Evolutionary conservation across 2,797 vertebrate genomes (phyloP), one percentile per base, ranked within the genome.

Genomic region (Oreochromis grahami): DNA sequence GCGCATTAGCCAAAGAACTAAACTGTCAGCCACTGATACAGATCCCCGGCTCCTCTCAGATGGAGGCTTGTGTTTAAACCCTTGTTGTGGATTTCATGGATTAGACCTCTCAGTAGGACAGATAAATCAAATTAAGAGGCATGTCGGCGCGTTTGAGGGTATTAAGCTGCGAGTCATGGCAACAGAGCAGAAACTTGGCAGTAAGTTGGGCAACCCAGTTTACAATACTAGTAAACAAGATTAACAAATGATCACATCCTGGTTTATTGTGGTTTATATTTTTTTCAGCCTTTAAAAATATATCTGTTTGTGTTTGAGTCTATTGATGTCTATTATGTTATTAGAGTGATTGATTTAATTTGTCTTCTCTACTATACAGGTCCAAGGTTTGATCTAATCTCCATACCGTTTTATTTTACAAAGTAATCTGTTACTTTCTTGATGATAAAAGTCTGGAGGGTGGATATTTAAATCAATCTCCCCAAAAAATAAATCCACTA

Each of bases 51-150:
- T 85, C 78, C 86, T 86, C 91, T 93, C 88, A 79, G 58, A 89
- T 77, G 77, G 83, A 88, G 80, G 70, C 82, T 90, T 72, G 82
- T 89, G 88, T 87, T 81, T 90, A 93, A 90, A 81, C 88, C 34
- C 63, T 90, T 86, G 89, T 92, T 90, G 90, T 78, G 85, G 91
- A 94, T 93, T 92, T 95, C 70, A 90, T 89, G 91, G 93, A 94
- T 95, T 89, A 94, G 51, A 77, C 34, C 45, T 88, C 89, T 93
- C 83, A 90, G 89, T 51, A 82, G 86, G 87, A 87, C 50, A 82
- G 86, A 91, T 85, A 79, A 90, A 94, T 92, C 84, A 84, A 93
- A 93, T 93, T 89, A 93, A 88, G 82, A 91, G 84, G 86, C 88
- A 77, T 84, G 87, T 91, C 81, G 81, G 84, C 79, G 82, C 55